Percentiles rank a stretch among this genome's conserved stretches.
Conservation (phyloP, 2,797 vertebrate species). For the Momotus momota region DNA sequence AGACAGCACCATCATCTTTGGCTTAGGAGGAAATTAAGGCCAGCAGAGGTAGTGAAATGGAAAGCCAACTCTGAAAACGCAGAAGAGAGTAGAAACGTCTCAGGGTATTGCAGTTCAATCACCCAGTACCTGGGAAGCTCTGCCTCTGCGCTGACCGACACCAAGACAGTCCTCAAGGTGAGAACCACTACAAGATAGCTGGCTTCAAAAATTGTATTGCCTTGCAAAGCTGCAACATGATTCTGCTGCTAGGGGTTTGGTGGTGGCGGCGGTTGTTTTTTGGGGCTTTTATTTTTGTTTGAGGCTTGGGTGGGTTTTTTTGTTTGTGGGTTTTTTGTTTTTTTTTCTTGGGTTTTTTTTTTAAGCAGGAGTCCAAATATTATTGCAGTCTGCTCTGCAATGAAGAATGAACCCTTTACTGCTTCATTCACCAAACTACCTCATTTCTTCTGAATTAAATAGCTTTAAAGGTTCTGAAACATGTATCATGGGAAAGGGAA, state of each 20-base stretch:
- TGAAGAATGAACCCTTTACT: background rate
- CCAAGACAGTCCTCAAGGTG: background rate
- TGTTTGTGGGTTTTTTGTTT: no score
- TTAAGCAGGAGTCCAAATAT: background rate
- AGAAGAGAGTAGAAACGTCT: background rate
- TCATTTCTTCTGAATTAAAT: background rate
- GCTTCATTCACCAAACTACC: background rate
- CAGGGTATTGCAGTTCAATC: background rate
- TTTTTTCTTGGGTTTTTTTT: background rate
- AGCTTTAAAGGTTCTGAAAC: background rate
- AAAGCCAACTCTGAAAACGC: background rate
- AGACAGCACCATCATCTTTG: background rate
- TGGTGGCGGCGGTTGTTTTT: no score
- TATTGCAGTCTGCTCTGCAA: background rate
- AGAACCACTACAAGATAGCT: background rate
- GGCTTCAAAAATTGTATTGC: background rate
- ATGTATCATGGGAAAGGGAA: background rate
- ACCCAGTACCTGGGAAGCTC: background rate
- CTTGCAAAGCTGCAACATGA: background rate
- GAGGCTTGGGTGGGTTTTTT: no score
- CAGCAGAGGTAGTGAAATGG: background rate
- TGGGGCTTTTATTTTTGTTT: background rate
- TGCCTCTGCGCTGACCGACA: background rate
- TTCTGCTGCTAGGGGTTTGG: background rate
- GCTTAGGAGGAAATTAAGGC: conserved; percentile 23